These are phyloP conservation scores for Parazoanthus swiftii DNA, from an alignment of 92 coral and sea anemone species.

Conservation along the genomic window DNA sequence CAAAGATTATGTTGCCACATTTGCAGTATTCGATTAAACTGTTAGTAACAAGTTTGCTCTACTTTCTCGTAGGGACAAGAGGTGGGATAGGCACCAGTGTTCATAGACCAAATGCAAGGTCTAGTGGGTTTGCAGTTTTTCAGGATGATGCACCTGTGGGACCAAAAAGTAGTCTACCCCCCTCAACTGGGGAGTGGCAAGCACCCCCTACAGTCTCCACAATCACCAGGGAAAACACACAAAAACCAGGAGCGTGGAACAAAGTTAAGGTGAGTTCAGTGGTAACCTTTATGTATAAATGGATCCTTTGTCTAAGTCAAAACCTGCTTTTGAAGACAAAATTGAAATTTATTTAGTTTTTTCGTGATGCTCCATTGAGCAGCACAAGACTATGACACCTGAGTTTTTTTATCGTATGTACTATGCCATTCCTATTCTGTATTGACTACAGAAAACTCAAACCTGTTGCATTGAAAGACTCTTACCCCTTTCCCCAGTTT, in stretches of 20 bases:
- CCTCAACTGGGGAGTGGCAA: conserved; percentile 83
- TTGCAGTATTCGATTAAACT: background rate
- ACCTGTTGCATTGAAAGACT: too few relatives aligned
- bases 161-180: conserved; percentile 57
- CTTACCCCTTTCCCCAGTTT: too few relatives aligned
- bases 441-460: too few relatives aligned
- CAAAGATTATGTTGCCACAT: background rate
- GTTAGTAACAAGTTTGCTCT: background rate
- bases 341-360: too few relatives aligned
- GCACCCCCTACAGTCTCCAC: conserved; percentile 73
- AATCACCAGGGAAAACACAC: conserved; percentile 75
- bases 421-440: too few relatives aligned
- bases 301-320: too few relatives aligned
- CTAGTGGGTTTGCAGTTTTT: conserved; percentile 59
- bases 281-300: background rate
- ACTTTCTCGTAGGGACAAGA: conserved; percentile 54
- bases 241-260: conserved; percentile 85
- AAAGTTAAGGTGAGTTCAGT: conserved; percentile 58
- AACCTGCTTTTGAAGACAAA: too few relatives aligned
- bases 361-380: too few relatives aligned
- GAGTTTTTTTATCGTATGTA: too few relatives aligned
- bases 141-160: conserved; percentile 61
- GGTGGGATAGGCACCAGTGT: conserved; percentile 52
- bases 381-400: too few relatives aligned
- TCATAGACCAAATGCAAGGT: conserved; percentile 52